Base-by-base conservation (phyloP, 2,888 invertebrate genomes). In the Sisyra terminalis region DNA sequence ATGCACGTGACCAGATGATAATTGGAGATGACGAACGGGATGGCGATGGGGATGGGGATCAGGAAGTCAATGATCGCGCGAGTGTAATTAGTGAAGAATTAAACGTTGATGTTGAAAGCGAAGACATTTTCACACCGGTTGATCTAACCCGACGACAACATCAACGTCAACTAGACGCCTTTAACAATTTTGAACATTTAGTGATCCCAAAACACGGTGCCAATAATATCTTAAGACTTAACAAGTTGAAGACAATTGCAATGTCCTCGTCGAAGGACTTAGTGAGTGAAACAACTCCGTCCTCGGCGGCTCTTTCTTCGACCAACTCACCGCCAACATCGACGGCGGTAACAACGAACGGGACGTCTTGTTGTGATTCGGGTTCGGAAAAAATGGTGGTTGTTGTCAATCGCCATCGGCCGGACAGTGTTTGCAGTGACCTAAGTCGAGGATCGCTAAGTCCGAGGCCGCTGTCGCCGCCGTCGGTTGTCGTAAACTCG, bases 381-480 rank as follows among this genome's bases (percentile, higher is more conserved):
- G 35, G 44, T 14, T 29, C 42, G 37, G 31, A 46, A 7, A 45
- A 32, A 44, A 31, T 40, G 14, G 30, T 40, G 14, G 17, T 24
- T 24, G 24, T 24, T 24, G 24, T 24, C 24, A 24, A 24, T 7
- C 24, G 7, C 10, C 36, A 36, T 36, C 36, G 15, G n/a, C 13
- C 53, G 17, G 61, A 63, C 47, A 65, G 64, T 59, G 62, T 63
- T 51, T 64, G 64, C 57, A 65, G 64, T 60, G 64, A 60, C 47
- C 52, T 58, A 46, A 55, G 54, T 44, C 55, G 63, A 48, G 44
- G 60, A 43, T 61, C 63, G 46, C 57, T 59, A 42, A 61, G 62
- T 51, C 63, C 63, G 38, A 49, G 54, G 16, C 51, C 51, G 6
- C 56, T 56, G 47, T 49, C 50, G 16, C 56, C 56, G 41, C 63